Evolutionary conservation across 2,888 invertebrate genomes (phyloP).

Genomic region (Catocala sponsa): DNA sequence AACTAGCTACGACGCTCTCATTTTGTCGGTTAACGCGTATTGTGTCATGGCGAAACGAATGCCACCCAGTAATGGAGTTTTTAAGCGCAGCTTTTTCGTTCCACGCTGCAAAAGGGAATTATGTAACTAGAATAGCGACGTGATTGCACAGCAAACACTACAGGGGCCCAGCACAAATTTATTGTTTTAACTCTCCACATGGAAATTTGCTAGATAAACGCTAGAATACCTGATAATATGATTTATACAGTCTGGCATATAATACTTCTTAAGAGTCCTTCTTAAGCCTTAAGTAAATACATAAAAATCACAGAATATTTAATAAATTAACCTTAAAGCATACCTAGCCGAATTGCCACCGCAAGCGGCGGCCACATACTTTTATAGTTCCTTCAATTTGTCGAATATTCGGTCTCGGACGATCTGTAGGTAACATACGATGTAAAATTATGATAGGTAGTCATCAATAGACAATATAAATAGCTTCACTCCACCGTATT

Average conservation of each 20-base stretch:
- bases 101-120: constrained; percentile 70
- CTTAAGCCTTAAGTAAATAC: too few species aligned
- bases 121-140: constrained; percentile 74
- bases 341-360: too few species aligned
- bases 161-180: constrained; percentile 62
- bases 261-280: too few species aligned
- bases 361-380: too few species aligned
- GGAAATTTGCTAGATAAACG: constrained; percentile 53
- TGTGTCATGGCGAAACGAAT: constrained; percentile 80
- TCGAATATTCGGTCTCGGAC: too few species aligned
- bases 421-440: too few species aligned
- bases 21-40: constrained; percentile 83
- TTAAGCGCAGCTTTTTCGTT: constrained; percentile 78
- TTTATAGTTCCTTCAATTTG: too few species aligned
- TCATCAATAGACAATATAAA: background rate
- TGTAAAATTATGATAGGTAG: too few species aligned
- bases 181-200: constrained; percentile 66
- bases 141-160: constrained; percentile 73
- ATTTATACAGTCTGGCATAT: too few species aligned
- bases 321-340: too few species aligned
- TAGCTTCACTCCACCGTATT: background rate
- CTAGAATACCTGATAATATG: constrained; percentile 5
- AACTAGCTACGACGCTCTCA: constrained; percentile 82
- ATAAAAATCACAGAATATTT: too few species aligned
- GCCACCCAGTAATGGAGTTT: constrained; percentile 80